Evolutionary conservation across 2,888 invertebrate genomes (phyloP).

Genomic region (Tenthredo mesomela): DNA sequence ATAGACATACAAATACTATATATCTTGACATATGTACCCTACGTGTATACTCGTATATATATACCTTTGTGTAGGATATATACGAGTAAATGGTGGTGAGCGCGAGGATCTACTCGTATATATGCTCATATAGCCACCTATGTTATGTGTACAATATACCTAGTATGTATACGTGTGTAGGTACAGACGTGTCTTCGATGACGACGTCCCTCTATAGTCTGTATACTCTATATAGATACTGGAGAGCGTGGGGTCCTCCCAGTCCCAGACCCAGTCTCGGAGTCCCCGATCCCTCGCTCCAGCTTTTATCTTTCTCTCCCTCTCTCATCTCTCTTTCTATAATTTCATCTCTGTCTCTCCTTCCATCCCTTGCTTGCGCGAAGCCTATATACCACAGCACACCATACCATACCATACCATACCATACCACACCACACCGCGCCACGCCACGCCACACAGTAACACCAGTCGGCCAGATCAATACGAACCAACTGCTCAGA

Average conservation of each 20-base stretch:
- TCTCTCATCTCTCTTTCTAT: constrained; percentile 52
- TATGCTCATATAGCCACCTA: constrained; percentile 1
- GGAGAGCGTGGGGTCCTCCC: constrained; percentile 31
- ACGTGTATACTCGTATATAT: not conserved
- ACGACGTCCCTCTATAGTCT: constrained; percentile 13
- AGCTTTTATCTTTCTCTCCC: constrained; percentile 35
- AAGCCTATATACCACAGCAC: constrained; percentile 27
- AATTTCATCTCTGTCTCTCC: constrained; percentile 53
- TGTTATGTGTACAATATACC: not conserved
- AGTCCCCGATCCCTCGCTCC: constrained; percentile 32
- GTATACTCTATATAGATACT: not conserved
- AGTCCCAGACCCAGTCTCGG: constrained; percentile 24
- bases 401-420: not conserved
- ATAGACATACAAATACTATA: not conserved
- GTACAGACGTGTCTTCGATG: constrained; percentile 38
- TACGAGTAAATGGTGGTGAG: constrained; percentile 23
- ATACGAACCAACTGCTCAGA: constrained; percentile 74
- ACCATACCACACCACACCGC: not conserved
- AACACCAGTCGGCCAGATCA: constrained; percentile 75
- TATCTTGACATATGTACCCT: constrained; percentile 8
- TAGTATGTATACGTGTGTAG: constrained; percentile 10
- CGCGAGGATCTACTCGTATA: not conserved
- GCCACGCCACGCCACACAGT: constrained; percentile 66
- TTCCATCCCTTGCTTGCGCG: constrained; percentile 46
- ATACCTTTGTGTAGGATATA: constrained; percentile 13